Conservation (phyloP, 2,797 vertebrate genomes). For the Chiroxiphia lanceolata region DNA sequence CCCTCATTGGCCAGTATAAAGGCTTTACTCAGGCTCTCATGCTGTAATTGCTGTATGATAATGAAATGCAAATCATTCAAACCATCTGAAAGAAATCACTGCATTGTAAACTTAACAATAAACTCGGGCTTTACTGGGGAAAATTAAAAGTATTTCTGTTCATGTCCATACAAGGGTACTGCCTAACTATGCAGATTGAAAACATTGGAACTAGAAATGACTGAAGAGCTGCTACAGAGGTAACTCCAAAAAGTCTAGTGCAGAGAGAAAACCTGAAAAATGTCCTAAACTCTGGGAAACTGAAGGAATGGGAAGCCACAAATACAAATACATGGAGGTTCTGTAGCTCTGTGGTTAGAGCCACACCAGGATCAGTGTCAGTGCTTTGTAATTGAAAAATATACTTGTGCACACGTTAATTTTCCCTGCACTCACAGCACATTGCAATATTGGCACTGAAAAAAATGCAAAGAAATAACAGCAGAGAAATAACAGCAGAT, state of each 20-base stretch:
- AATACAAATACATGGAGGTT: neutral
- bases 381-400: neutral
- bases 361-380: neutral
- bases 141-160: slow-evolving; percentile 6
- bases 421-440: neutral
- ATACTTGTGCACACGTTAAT: neutral
- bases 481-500: neutral
- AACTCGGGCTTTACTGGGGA: neutral
- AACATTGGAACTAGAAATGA: neutral
- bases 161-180: neutral
- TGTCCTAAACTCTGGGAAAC: neutral
- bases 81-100: neutral
- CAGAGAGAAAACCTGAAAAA: neutral
- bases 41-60: neutral
- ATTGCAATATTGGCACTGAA: neutral
- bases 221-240: neutral
- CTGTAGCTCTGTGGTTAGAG: neutral
- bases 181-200: neutral
- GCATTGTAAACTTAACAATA: neutral
- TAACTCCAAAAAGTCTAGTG: neutral
- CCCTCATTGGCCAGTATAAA: neutral
- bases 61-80: neutral
- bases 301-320: neutral
- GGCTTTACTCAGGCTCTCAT: neutral
- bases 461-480: neutral